Evolutionary conservation across 92 coral and sea anemone genomes (phyloP), one percentile per base, ranked within the genome.

Genomic region (Paragorgia papillata): DNA sequence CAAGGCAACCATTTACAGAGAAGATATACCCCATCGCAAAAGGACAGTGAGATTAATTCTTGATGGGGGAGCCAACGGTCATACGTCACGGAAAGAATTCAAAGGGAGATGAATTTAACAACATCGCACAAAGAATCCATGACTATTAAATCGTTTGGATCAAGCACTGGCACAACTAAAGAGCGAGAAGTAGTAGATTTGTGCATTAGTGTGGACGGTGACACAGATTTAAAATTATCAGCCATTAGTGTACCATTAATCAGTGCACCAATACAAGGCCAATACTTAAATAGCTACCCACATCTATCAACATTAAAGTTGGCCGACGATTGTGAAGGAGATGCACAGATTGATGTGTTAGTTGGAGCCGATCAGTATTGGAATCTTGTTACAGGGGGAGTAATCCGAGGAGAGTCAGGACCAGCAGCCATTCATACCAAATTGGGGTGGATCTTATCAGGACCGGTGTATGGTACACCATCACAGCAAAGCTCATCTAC

Each of bases 61-160:
- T 21, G 89, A 88, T 44, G 69, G 79, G 2, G 89, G 22, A 85
- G 85, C 60, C 84, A 85, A 59, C 27, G 87, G 9, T 44, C 85
- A 0, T 84, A 88, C 50, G 51, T 88, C 39, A 81, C 89, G 13
- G 31, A 54, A 12, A 19, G 57, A 22, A 82, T 86, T 9, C 79
- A 51, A 66, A 20, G 59, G 8, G 80, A 79, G 32, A 70, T 89
- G 69, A 81, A 75, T 48, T 75, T 89, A 49, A 86, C 82, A 21
- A 80, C 76, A 10, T 73, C 50, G 7, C 80, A 62, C 34, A 68
- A 75, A 2, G 81, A 81, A 30, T 44, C 85, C 14, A 59, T 88
- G 54, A 48, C 60, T 25, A 82, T 88, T 25, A 68, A 88, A 39
- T 75, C 89, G 33, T 84, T 81, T 66, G 83, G 81, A 9, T 37